phyloP scores from a whole-genome alignment of 2,113 vertebrate species.

The Mobula hypostoma region DNA sequence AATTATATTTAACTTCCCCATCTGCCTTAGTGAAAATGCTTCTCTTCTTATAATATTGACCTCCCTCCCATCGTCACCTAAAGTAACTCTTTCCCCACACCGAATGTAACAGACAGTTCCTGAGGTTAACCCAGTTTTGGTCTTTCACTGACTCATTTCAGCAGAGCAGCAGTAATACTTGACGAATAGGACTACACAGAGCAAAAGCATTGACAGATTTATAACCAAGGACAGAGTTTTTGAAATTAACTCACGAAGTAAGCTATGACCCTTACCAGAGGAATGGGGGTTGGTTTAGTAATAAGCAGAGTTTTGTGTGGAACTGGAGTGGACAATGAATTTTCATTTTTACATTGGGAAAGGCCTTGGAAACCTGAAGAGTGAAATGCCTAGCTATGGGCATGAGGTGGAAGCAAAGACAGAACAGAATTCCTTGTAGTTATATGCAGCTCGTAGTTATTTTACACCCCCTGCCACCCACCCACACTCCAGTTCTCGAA shows the following conservation, averaged over 20 bases:
- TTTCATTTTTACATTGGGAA: not conserved
- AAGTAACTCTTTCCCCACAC: not conserved
- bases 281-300: not conserved
- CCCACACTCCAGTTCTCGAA: too few species aligned
- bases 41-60: too few species aligned
- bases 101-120: not conserved
- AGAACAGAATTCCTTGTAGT: too few species aligned
- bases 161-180: too few species aligned
- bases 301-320: not conserved
- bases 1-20: too few species aligned
- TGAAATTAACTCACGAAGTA: not conserved
- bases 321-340: not conserved
- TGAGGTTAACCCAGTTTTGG: not conserved
- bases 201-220: not conserved
- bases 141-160: too few species aligned
- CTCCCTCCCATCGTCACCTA: too few species aligned
- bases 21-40: too few species aligned
- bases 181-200: too few species aligned
- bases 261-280: not conserved
- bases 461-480: too few species aligned
- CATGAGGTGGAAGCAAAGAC: too few species aligned
- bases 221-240: not conserved
- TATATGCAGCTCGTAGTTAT: too few species aligned
- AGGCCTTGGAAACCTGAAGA: not conserved
- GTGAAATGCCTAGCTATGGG: not conserved